A percentile compares a stretch with the other conserved stretches of the same genome.
These are phyloP conservation scores for Sebastes fasciatus DNA, from an alignment of 2,113 vertebrate species.

Conservation along the genomic window DNA sequence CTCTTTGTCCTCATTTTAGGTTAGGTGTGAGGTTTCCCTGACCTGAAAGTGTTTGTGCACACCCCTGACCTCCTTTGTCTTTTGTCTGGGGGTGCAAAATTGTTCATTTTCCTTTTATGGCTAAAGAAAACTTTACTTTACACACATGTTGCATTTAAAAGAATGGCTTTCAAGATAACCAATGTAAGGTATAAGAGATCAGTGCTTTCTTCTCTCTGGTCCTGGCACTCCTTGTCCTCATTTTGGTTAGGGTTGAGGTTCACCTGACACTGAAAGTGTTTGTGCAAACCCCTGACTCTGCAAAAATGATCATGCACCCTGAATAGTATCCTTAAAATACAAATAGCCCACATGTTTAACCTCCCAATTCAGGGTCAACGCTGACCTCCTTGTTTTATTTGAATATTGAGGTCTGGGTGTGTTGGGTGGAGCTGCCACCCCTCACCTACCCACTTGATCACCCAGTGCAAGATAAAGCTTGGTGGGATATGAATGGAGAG, in stretches of 20 bases:
- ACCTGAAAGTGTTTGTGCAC: too few species aligned
- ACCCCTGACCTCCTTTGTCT: background rate
- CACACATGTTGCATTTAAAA: background rate
- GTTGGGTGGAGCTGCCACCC: slow-evolving; percentile 26
- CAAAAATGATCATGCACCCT: background rate
- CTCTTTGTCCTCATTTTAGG: too few species aligned
- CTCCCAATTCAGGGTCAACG: background rate
- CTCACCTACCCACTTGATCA: background rate
- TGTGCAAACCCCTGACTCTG: background rate
- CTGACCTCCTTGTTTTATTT: background rate
- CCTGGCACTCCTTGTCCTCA: background rate
- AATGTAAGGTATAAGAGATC: too few species aligned
- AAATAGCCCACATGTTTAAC: background rate
- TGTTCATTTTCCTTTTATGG: background rate
- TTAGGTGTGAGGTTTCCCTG: too few species aligned
- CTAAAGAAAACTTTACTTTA: slow-evolving; percentile 5
- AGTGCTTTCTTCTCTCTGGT: background rate
- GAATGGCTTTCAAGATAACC: background rate
- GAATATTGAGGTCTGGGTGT: background rate
- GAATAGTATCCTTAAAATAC: background rate
- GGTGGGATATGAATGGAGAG: slow-evolving; percentile 11
- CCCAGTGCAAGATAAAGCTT: slow-evolving; percentile 11
- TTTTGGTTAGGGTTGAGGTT: background rate
- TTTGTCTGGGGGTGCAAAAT: slow-evolving; percentile 8
- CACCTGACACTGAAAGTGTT: background rate